Percentiles rank a stretch among this genome's conserved stretches.
These are phyloP conservation scores for Papilio helenus DNA, from an alignment of 1,140 invertebrate species.

Conservation along the genomic window DNA sequence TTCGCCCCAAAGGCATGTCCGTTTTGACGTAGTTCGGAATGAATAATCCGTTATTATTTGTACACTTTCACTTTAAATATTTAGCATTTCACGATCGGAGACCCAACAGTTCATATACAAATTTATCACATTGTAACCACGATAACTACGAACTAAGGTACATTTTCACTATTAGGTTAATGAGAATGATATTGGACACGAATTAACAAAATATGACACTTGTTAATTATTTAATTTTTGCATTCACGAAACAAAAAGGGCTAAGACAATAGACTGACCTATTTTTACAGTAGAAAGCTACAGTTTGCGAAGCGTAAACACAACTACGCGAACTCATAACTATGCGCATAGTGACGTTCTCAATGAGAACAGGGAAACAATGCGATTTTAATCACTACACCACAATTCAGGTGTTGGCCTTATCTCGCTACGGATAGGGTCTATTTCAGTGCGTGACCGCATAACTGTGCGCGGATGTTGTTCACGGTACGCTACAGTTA, in stretches of 20 bases:
- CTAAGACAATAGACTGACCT: neutral
- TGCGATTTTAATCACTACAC: conserved; percentile 66
- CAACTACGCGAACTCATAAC: conserved; percentile 36
- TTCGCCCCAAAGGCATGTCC: conserved; percentile 2
- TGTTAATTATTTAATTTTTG: conserved; percentile 1
- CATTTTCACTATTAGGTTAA: neutral
- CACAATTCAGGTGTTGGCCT: conserved; percentile 43
- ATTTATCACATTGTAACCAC: too few relatives aligned
- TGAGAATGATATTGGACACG: too few relatives aligned
- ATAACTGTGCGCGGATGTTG: conserved; percentile 66
- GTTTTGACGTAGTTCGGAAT: neutral
- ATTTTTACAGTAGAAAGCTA: neutral
- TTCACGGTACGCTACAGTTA: conserved; percentile 56
- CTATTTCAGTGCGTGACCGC: conserved; percentile 47
- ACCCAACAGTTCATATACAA: neutral
- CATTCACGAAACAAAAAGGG: neutral
- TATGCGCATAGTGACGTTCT: conserved; percentile 54
- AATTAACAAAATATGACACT: too few relatives aligned
- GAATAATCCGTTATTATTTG: conserved; percentile 16
- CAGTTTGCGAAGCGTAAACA: conserved; percentile 42
- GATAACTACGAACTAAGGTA: neutral
- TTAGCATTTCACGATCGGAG: neutral
- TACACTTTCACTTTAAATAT: conserved; percentile 19
- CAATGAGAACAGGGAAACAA: conserved; percentile 65
- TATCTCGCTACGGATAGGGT: conserved; percentile 53